phyloP scores from a whole-genome alignment of 2,797 vertebrate genomes.

The Notolabrus celidotus region DNA sequence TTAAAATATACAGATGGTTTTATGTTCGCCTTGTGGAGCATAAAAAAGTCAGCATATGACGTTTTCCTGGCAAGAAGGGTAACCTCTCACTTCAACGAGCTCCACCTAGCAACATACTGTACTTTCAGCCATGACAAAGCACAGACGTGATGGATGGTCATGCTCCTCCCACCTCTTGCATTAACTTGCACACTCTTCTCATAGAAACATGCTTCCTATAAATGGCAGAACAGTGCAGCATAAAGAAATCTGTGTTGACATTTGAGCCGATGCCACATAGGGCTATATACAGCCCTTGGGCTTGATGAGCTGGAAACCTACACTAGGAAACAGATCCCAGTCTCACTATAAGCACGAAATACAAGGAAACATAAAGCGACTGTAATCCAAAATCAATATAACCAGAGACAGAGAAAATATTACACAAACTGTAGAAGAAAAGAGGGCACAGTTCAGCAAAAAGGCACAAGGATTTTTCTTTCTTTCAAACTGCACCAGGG shows the following conservation, averaged over 20 bases:
- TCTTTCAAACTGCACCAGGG: constrained; percentile 48
- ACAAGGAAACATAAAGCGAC: constrained; percentile 67
- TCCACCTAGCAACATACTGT: constrained; percentile 25
- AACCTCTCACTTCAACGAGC: constrained; percentile 17
- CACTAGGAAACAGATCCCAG: constrained; percentile 34
- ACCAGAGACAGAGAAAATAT: constrained; percentile 70
- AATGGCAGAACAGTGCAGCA: neutral
- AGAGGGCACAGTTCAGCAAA: constrained; percentile 52
- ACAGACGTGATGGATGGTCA: constrained; percentile 43
- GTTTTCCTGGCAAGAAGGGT: constrained; percentile 1
- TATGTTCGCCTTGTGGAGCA: constrained; percentile 25
- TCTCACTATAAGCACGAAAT: constrained; percentile 51
- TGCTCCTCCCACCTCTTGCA: constrained; percentile 27
- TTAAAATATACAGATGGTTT: constrained; percentile 31
- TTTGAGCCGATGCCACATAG: constrained; percentile 44
- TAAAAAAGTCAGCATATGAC: constrained; percentile 18
- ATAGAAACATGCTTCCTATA: constrained; percentile 18
- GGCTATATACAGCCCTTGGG: constrained; percentile 54
- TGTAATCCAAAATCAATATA: constrained; percentile 78
- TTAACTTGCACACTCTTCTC: constrained; percentile 13
- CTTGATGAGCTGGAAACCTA: constrained; percentile 58
- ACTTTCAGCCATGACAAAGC: constrained; percentile 53
- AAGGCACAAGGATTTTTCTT: constrained; percentile 53
- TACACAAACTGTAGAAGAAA: constrained; percentile 52
- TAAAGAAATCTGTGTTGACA: constrained; percentile 46